A percentile compares a stretch with the other conserved stretches of the same genome.
Conservation (phyloP, 2,888 invertebrate species). For the Melikaiella ostensackeni region DNA sequence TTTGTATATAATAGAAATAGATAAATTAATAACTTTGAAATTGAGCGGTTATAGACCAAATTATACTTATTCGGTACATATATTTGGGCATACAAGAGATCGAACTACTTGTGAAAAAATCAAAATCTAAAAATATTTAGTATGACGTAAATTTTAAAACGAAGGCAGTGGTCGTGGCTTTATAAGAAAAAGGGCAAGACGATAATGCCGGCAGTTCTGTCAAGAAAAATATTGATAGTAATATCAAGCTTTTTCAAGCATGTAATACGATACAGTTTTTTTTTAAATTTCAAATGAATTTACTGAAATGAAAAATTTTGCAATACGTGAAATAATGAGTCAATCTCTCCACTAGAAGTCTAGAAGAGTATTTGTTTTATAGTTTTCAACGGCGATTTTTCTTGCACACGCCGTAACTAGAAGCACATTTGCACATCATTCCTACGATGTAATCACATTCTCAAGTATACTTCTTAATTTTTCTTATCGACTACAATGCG, state of each 20-base stretch:
- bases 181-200: constrained; percentile 7
- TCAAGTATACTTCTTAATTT: constrained; percentile 51
- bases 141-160: neutral
- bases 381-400: constrained; percentile 6
- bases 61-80: constrained; percentile 58
- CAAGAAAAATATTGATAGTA: neutral
- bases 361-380: constrained; percentile 12
- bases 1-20: constrained; percentile 47
- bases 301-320: neutral
- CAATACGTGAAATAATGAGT: constrained; percentile 10
- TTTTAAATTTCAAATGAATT: neutral
- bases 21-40: constrained; percentile 65
- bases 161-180: neutral
- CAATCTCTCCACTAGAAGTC: constrained; percentile 5
- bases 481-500: constrained; percentile 55
- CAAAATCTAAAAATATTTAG: neutral
- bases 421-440: constrained; percentile 21
- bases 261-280: neutral
- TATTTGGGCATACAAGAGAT: constrained; percentile 45
- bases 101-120: neutral
- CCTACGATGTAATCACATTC: constrained; percentile 57
- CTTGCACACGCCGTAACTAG: neutral
- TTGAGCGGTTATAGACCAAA: constrained; percentile 69
- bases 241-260: neutral
- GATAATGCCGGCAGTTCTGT: constrained; percentile 11